These are phyloP conservation scores for Dipodomys spectabilis DNA, from an alignment of 2,113 vertebrate genomes.

Conservation along the genomic window DNA sequence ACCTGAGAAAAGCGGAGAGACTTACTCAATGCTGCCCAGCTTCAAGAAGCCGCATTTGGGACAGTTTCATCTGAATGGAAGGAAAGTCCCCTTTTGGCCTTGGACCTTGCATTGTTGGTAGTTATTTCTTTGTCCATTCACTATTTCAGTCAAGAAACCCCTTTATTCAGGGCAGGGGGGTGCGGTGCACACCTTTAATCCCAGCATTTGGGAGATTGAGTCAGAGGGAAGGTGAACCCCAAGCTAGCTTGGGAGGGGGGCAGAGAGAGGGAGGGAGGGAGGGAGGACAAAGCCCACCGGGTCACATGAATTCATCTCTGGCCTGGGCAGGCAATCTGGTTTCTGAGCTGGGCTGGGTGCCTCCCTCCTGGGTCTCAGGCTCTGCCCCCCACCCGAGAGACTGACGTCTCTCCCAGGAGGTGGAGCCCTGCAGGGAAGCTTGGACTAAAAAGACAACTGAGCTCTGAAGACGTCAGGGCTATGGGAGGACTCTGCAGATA, in stretches of 20 bases:
- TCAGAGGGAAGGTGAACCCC: background rate
- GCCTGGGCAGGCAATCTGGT: background rate
- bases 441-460: background rate
- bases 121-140: background rate
- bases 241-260: background rate
- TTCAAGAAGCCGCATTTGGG: background rate
- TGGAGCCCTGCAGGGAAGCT: background rate
- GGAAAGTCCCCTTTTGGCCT: background rate
- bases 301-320: too few species aligned
- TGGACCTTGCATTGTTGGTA: background rate
- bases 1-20: background rate
- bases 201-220: background rate
- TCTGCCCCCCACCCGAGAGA: background rate
- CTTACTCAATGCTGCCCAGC: background rate
- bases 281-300: too few species aligned
- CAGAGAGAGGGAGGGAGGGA: too few species aligned
- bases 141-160: background rate
- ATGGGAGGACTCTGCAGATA: background rate
- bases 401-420: background rate
- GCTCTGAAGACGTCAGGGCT: background rate
- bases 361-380: background rate
- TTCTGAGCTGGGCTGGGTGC: background rate
- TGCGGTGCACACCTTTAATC: background rate
- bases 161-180: background rate
- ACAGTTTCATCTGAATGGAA: background rate